Base-by-base conservation (phyloP, 92 coral and sea anemone species). In the Epizoanthus scotinus region DNA sequence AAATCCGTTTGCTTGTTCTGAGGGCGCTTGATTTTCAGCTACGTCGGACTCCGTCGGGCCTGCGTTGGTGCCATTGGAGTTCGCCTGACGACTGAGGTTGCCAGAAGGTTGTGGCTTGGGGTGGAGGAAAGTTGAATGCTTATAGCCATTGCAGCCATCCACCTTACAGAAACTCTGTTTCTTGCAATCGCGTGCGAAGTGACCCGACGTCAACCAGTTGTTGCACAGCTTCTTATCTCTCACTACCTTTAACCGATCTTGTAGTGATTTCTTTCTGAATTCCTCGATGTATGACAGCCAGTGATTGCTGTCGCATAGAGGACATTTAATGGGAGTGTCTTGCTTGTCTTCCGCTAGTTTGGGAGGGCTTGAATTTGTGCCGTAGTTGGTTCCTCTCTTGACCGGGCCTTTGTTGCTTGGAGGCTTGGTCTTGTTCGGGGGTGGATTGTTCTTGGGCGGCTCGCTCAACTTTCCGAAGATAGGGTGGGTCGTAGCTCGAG, bases 71-170 rank as follows among this genome's bases (percentile, higher is more conserved):
- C n/a, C n/a, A n/a, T n/a, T n/a, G n/a, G n/a, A n/a, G n/a, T n/a
- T n/a, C n/a, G n/a, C n/a, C n/a, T n/a, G n/a, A n/a, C n/a, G n/a
- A n/a, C n/a, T n/a, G n/a, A n/a, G n/a, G n/a, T n/a, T n/a, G n/a
- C n/a, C n/a, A n/a, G n/a, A n/a, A n/a, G n/a, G n/a, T n/a, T n/a
- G n/a, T n/a, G n/a, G n/a, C n/a, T n/a, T n/a, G n/a, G n/a, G n/a
- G n/a, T n/a, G n/a, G n/a, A 86, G 86, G 58, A 83, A 90, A 0
- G 89, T 86, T 21, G 90, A 90, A 54, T 90, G 86, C 75, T 86
- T 86, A 40, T 60, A n/a, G n/a, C n/a, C 78, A 22, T 14, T 57
- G 60, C 94, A 90, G 52, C 86, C 88, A 22, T 88, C 84, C 1
- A 90, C 86, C 10, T 72, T 69, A 60, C 87, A 90, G 67, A 87